Percentiles rank a stretch among this genome's conserved stretches.
phyloP scores from a whole-genome alignment of 2,797 vertebrate genomes.

The Muscicapa comitata region DNA sequence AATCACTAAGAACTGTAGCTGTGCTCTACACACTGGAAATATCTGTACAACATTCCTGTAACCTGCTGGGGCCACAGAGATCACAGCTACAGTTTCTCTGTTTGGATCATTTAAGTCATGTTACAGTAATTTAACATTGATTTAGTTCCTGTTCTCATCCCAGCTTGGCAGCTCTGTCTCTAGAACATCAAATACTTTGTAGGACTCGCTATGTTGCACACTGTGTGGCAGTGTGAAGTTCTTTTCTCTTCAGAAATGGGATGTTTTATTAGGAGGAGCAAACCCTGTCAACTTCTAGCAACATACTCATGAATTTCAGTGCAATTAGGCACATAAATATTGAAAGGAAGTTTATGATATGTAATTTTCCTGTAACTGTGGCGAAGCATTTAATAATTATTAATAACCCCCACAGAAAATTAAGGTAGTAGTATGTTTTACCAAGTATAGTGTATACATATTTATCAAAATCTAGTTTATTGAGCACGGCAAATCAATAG shows the following conservation, averaged over 20 bases:
- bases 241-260: neutral
- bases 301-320: neutral
- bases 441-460: neutral
- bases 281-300: neutral
- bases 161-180: neutral
- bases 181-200: neutral
- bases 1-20: neutral
- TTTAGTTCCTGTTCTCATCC: neutral
- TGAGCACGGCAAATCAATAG: neutral
- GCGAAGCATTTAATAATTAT: neutral
- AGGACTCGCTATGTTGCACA: neutral
- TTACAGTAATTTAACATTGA: neutral
- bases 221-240: neutral
- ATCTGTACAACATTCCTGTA: neutral
- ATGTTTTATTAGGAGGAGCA: neutral
- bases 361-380: neutral
- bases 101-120: neutral
- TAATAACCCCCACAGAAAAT: neutral
- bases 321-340: neutral
- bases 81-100: neutral
- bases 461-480: neutral
- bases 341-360: neutral
- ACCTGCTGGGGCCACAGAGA: neutral
- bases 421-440: neutral
- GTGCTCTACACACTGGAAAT: neutral